These are phyloP conservation scores for Minunthozetes semirufus DNA, from an alignment of 2,888 invertebrate genomes.

Conservation along the genomic window DNA sequence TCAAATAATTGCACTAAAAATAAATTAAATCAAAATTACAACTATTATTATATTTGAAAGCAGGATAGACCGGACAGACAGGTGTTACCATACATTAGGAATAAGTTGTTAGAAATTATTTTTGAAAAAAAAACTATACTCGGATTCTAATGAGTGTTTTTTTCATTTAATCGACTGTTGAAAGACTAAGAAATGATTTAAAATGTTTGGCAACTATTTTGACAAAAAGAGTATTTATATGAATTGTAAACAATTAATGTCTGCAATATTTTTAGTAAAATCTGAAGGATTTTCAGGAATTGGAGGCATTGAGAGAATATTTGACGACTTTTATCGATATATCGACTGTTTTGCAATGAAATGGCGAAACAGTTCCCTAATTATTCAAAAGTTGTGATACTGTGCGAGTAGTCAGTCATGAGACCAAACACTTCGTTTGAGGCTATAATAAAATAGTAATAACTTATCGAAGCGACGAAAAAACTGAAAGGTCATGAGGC, in stretches of 20 bases:
- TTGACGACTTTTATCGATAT: not conserved
- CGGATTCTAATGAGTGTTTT: too few relatives aligned
- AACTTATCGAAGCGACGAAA: conserved; percentile 20
- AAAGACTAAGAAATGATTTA: not conserved
- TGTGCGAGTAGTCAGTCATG: conserved; percentile 12
- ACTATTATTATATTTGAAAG: too few relatives aligned
- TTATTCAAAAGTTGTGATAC: conserved; percentile 18
- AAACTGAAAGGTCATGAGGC: conserved; percentile 28
- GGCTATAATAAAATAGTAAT: conserved; percentile 26
- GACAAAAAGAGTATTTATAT: not conserved
- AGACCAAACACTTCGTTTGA: not conserved
- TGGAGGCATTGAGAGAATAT: not conserved
- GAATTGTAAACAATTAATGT: not conserved
- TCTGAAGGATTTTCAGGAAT: conserved; percentile 2
- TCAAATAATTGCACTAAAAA: too few relatives aligned
- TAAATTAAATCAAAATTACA: too few relatives aligned
- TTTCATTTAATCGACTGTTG: too few relatives aligned
- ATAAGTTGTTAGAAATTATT: too few relatives aligned
- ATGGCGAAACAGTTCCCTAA: not conserved
- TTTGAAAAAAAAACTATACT: too few relatives aligned
- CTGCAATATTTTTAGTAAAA: not conserved
- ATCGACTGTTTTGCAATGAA: conserved; percentile 9
- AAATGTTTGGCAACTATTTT: not conserved
- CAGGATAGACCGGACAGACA: too few relatives aligned
- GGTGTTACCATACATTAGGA: too few relatives aligned